These are phyloP conservation scores for Diorhabda sublineata DNA, from an alignment of 1,140 invertebrate species.

Conservation along the genomic window DNA sequence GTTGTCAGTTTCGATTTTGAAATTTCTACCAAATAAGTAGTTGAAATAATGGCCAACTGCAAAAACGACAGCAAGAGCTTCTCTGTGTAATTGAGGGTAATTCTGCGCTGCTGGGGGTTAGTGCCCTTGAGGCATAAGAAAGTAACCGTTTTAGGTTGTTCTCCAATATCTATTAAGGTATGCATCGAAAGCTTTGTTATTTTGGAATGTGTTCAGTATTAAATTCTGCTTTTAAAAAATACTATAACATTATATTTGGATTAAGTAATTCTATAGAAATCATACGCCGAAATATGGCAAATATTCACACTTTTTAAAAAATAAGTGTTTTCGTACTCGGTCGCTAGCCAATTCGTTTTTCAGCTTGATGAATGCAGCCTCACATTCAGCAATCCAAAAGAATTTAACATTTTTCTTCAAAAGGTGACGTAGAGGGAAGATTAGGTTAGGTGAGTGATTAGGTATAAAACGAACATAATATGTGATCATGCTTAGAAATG, in stretches of 20 bases:
- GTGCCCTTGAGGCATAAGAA: conserved; percentile 47
- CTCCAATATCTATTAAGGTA: conserved; percentile 48
- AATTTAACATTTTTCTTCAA: neutral
- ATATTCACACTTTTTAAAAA: conserved; percentile 2
- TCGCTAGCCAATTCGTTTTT: conserved; percentile 12
- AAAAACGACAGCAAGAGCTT: too few relatives aligned
- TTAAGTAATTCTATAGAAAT: conserved; percentile 16
- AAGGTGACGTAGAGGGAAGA: conserved; percentile 20
- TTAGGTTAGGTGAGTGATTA: conserved; percentile 28
- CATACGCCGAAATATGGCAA: neutral
- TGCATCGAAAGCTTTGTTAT: conserved; percentile 45
- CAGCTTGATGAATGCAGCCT: neutral
- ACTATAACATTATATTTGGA: neutral
- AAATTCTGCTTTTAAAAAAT: conserved; percentile 35
- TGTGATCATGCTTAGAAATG: conserved; percentile 42
- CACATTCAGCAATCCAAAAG: too few relatives aligned
- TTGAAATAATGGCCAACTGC: too few relatives aligned
- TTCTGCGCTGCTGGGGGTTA: conserved; percentile 34
- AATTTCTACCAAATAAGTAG: too few relatives aligned
- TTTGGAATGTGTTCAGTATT: conserved; percentile 48
- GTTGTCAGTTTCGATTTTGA: too few relatives aligned
- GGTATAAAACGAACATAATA: conserved; percentile 42
- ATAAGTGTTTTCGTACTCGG: neutral
- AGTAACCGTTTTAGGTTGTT: conserved; percentile 48
- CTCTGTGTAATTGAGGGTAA: conserved; percentile 19